Evolutionary conservation across 2,797 vertebrate species (phyloP).

Genomic region (Crypturellus tataupa): DNA sequence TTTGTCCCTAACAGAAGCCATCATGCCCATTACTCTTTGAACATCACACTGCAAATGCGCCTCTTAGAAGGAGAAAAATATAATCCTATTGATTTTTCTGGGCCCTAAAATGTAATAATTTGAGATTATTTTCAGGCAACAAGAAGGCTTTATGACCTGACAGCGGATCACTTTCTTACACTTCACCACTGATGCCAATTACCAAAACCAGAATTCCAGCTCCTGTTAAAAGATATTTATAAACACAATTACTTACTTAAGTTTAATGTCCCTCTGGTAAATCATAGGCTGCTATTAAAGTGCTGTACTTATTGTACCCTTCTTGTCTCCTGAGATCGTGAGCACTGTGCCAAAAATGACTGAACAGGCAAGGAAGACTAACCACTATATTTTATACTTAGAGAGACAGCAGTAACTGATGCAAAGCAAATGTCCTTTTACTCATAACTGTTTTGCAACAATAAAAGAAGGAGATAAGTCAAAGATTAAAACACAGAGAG

Average conservation of each 20-base stretch:
- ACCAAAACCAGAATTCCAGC: conserved; percentile 28
- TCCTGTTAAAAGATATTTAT: conserved; percentile 52
- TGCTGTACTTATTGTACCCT: conserved; percentile 23
- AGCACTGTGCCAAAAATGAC: conserved; percentile 52
- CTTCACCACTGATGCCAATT: background rate
- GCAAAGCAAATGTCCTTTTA: conserved; percentile 33
- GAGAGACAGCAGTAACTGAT: conserved; percentile 35
- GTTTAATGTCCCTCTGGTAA: conserved; percentile 40
- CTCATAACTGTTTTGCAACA: conserved; percentile 3
- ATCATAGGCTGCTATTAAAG: conserved; percentile 41
- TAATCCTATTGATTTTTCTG: conserved; percentile 62
- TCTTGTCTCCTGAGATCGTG: conserved; percentile 18
- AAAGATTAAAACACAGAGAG: conserved; percentile 20
- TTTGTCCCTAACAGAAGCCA: conserved; percentile 29
- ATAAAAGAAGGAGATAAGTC: conserved; percentile 4
- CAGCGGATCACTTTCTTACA: conserved; percentile 38
- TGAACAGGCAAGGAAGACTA: conserved; percentile 26
- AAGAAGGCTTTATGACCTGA: conserved; percentile 47
- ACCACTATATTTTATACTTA: conserved; percentile 29
- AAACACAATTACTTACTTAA: conserved; percentile 62
- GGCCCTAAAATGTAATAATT: conserved; percentile 54
- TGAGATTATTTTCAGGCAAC: conserved; percentile 61
- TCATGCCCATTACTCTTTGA: conserved; percentile 23
- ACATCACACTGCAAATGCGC: conserved; percentile 20
- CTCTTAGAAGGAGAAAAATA: conserved; percentile 19